phyloP scores from a whole-genome alignment of 1,140 invertebrate species.

The Melitaea cinxia region DNA sequence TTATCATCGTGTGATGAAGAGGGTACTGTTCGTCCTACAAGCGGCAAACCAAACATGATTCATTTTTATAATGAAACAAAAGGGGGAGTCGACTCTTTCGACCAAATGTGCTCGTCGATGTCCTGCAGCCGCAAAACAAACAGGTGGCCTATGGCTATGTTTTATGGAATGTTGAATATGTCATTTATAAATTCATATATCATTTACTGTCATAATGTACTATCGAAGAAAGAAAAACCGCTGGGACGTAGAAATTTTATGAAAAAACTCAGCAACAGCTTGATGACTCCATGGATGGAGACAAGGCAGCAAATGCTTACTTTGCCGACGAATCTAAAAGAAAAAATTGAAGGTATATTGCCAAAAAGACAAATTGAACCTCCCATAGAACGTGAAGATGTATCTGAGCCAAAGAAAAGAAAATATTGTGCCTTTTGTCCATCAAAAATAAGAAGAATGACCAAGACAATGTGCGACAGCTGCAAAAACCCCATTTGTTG shows the following conservation, averaged over 20 bases:
- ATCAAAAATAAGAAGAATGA: neutral
- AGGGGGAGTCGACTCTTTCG: neutral
- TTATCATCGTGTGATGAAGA: neutral
- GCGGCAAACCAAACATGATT: slow-evolving; percentile 1
- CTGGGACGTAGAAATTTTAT: neutral
- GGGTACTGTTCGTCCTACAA: neutral
- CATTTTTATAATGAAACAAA: slow-evolving; percentile 12
- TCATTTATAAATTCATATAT: neutral
- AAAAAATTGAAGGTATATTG: neutral
- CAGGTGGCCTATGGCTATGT: neutral
- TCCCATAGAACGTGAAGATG: neutral
- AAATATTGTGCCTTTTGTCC: neutral
- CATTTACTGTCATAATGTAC: slow-evolving; percentile 1
- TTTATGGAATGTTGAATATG: slow-evolving; percentile 1
- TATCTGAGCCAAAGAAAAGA: neutral
- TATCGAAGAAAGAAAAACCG: slow-evolving; percentile 6
- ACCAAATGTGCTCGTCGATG: neutral
- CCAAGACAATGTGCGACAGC: neutral
- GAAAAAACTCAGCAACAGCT: neutral
- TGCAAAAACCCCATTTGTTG: slow-evolving; percentile 9
- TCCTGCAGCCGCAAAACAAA: slow-evolving; percentile 2
- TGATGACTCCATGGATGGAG: neutral
- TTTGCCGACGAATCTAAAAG: neutral
- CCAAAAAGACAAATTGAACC: neutral
- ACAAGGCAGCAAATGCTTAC: too few species aligned